Evolutionary conservation across 1,140 invertebrate species (phyloP), one percentile per base, ranked within the genome.

Genomic region (Nylanderia fulva): DNA sequence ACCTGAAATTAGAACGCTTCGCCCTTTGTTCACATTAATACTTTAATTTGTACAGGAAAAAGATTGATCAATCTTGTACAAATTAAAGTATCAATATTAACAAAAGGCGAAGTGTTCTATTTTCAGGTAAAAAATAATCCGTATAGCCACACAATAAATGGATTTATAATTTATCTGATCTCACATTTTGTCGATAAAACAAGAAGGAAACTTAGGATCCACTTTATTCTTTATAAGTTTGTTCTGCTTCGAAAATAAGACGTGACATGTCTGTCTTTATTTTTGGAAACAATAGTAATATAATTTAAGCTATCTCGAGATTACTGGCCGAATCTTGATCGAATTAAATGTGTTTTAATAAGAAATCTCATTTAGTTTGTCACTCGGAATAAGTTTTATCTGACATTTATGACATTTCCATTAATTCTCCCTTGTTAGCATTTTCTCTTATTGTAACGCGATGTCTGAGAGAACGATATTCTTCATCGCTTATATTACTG

Each of bases 401-500:
- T 21, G 54, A 80, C 24, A 18, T 80, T 77, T 69, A 71, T 58
- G 52, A 71, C 64, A 18, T 56, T 80, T 80, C 45, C 52, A 56
- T 80, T 80, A 80, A 80, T 29, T 56, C n/a, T n/a, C 36, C 13
- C 36, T 54, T 27, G 15, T 39, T 39, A 69, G 7, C 64, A 15
- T 58, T 48, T 18, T 82, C 24, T 58, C 52, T 42, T 15, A 29
- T 82, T 45, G 39, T 72, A 72, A 82, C 58, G 36, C 27, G 60
- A 45, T 52, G 68, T 72, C 66, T 58, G 66, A 58, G 52, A 29
- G 66, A 58, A 33, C n/a, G n/a, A n/a, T n/a, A 82, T 82, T 82
- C 52, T 82, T 82, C 52, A 60, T 56, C 52, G 48, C 29, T 71
- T 69, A 52, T 56, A 76, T 79, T 56, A 71, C 27, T 11, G 13